Percentiles rank a stretch among this genome's conserved stretches.
phyloP scores from a whole-genome alignment of 2,797 vertebrate genomes.

The Sphaeramia orbicularis region DNA sequence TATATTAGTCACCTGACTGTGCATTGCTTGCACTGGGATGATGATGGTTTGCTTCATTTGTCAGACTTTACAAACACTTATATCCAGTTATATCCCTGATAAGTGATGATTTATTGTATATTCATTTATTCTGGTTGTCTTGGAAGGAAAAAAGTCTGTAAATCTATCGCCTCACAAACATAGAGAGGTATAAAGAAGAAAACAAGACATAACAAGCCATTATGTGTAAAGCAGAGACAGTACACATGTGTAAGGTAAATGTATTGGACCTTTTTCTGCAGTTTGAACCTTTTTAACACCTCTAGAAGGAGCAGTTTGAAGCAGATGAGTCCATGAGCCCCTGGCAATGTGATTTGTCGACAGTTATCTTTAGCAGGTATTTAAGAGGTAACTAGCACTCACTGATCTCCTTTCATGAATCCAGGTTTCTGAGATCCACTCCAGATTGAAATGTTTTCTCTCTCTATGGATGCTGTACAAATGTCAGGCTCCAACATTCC shows the following conservation, averaged over 20 bases:
- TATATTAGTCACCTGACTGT: conserved; percentile 4
- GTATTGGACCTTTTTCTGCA: not conserved
- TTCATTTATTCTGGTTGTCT: not conserved
- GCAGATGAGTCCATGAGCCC: not conserved
- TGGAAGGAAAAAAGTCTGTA: no score
- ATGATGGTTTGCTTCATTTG: not conserved
- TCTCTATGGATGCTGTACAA: conserved; percentile 24
- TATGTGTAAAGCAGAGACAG: no score
- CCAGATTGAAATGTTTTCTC: not conserved
- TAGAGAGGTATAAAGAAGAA: no score
- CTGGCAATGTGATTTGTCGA: not conserved
- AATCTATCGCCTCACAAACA: no score
- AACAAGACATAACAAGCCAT: no score
- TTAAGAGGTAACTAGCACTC: conserved; percentile 10
- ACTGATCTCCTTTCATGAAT: conserved; percentile 21
- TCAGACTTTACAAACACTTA: not conserved
- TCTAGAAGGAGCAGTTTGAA: not conserved
- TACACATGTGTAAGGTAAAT: no score
- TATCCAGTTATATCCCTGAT: not conserved
- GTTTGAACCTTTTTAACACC: not conserved
- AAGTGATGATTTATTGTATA: not conserved
- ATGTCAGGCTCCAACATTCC: conserved; percentile 39
- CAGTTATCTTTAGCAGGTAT: conserved; percentile 3
- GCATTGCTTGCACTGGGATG: not conserved
- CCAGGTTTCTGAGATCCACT: conserved; percentile 9